These are phyloP conservation scores for Melikaiella ostensackeni DNA, from an alignment of 2,888 invertebrate species.

Conservation along the genomic window DNA sequence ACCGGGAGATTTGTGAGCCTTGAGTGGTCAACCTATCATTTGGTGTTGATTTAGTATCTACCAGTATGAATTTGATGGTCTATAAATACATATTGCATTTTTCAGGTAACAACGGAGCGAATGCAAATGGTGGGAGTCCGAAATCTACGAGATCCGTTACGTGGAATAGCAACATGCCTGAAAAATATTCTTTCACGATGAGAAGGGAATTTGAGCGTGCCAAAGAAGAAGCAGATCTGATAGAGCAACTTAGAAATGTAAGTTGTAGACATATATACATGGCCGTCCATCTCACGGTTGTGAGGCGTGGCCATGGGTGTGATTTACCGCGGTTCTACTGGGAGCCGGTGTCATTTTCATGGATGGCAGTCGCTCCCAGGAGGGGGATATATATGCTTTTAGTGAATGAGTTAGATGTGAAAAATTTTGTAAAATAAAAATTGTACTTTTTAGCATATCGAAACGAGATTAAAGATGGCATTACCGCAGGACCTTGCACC, in stretches of 20 bases:
- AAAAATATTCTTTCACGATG: conserved; percentile 94
- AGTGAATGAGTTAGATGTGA: not conserved
- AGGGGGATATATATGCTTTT: no score
- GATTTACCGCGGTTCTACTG: no score
- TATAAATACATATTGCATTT: not conserved
- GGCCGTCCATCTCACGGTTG: no score
- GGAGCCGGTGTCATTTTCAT: no score
- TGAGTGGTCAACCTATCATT: no score
- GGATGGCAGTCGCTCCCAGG: no score
- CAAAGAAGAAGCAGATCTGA: conserved; percentile 91
- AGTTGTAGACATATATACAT: conserved; percentile 72
- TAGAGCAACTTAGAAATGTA: conserved; percentile 90
- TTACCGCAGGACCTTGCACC: conserved; percentile 91
- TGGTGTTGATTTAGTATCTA: not conserved
- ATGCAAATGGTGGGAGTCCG: conserved; percentile 69
- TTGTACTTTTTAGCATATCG: conserved; percentile 85
- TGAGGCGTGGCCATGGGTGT: no score
- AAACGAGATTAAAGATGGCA: conserved; percentile 92
- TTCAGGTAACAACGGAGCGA: conserved; percentile 67
- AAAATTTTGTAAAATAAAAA: not conserved
- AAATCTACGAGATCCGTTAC: conserved; percentile 79
- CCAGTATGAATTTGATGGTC: not conserved
- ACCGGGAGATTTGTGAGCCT: no score
- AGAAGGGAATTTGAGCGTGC: conserved; percentile 94
- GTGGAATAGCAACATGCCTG: conserved; percentile 84